Percentiles rank a stretch among this genome's conserved stretches.
Conservation (phyloP, 1,140 invertebrate genomes). For the Campoletis sonorensis region DNA sequence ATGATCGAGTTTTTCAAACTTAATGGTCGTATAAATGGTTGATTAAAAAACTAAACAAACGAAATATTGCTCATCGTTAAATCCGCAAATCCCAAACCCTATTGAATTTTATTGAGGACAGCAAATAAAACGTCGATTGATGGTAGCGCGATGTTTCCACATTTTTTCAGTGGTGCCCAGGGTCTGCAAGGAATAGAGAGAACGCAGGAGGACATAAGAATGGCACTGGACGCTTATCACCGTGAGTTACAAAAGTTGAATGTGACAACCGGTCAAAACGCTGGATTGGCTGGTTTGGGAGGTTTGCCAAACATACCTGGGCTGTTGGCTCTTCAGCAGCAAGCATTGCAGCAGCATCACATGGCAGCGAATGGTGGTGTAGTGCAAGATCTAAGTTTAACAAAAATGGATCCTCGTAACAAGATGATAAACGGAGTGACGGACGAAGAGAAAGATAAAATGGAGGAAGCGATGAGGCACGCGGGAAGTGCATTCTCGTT, state of each 20-base stretch:
- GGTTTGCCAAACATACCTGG: conserved; percentile 81
- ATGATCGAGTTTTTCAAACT: too few species aligned
- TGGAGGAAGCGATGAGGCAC: conserved; percentile 86
- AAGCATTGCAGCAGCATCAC: conserved; percentile 82
- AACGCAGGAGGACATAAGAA: conserved; percentile 90
- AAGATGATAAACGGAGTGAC: conserved; percentile 84
- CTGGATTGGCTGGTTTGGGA: conserved; percentile 76
- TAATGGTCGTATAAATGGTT: too few species aligned
- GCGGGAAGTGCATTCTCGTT: conserved; percentile 90
- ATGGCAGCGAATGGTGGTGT: conserved; percentile 80
- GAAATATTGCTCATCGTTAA: neutral
- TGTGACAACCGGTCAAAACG: conserved; percentile 78
- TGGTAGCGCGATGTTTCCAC: conserved; percentile 83
- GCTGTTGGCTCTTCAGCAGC: conserved; percentile 85
- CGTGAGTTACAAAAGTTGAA: conserved; percentile 92
- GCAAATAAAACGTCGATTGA: conserved; percentile 77
- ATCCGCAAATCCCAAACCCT: neutral
- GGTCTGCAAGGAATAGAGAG: conserved; percentile 82
- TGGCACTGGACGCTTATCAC: conserved; percentile 94
- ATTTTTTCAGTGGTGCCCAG: conserved; percentile 83
- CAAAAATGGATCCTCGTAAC: conserved; percentile 82
- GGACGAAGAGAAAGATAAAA: conserved; percentile 81
- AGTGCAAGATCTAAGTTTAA: conserved; percentile 91
- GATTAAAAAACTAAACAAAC: too few species aligned
- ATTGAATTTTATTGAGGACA: conserved; percentile 78